Conservation (phyloP, 2,888 invertebrate species). For the Cheilosia impressa region DNA sequence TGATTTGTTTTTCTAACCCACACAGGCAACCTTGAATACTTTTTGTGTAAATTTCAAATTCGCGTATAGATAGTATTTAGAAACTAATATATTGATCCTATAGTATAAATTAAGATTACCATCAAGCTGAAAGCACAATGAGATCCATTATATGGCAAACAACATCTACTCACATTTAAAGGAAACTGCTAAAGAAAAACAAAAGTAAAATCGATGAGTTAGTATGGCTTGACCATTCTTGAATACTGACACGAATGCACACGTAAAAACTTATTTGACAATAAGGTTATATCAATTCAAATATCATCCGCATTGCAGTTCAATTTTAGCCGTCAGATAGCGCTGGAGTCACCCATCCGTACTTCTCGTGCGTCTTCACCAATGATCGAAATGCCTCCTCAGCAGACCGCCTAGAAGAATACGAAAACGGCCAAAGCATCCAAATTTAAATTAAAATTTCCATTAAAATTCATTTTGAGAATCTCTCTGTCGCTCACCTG, state of each 20-base stretch:
- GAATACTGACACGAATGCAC: slow-evolving; percentile 63
- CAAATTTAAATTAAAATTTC: slow-evolving; percentile 39
- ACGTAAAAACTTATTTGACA: slow-evolving; percentile 51
- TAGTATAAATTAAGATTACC: neutral
- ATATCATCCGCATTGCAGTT: slow-evolving; percentile 22
- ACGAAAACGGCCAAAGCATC: slow-evolving; percentile 29
- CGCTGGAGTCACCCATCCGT: slow-evolving; percentile 95
- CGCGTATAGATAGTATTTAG: neutral
- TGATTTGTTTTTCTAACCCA: neutral
- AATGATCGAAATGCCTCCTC: slow-evolving; percentile 94
- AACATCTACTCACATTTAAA: slow-evolving; percentile 35
- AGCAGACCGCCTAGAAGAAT: slow-evolving; percentile 87
- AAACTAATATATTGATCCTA: slow-evolving; percentile 7
- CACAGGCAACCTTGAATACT: too few relatives aligned
- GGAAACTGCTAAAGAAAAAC: slow-evolving; percentile 26
- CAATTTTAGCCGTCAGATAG: slow-evolving; percentile 90
- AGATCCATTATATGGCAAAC: slow-evolving; percentile 13
- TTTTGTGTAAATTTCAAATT: too few relatives aligned
- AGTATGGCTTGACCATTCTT: slow-evolving; percentile 38
- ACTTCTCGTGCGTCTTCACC: slow-evolving; percentile 95
- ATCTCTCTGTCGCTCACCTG: slow-evolving; percentile 79
- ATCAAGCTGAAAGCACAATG: slow-evolving; percentile 31
- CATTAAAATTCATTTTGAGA: slow-evolving; percentile 1
- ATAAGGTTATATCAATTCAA: slow-evolving; percentile 46
- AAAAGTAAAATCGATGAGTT: slow-evolving; percentile 46